Base-by-base conservation (phyloP, 2,888 invertebrate genomes). In the Busseola fusca region DNA sequence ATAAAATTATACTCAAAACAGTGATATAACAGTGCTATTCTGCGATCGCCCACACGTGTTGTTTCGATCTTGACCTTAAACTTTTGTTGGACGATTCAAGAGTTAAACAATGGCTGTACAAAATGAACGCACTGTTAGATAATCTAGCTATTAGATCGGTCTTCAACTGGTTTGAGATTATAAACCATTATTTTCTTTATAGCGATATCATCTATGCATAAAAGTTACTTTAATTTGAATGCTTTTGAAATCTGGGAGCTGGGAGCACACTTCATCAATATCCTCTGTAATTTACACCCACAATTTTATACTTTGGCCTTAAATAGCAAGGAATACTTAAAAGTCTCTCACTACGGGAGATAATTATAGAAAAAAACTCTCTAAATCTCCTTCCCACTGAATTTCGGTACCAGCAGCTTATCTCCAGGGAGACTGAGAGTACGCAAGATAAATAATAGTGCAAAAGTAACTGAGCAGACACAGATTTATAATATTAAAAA, bases 61-160 rank as follows among this genome's bases (percentile, higher is more conserved):
- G 16, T 37, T 14, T 52, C 45, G 66, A 40, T 64, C 83, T 69
- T 80, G 79, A 83, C 79, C 79, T 80, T 80, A 80, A 69, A 82
- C 64, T 82, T 54, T 63, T 18, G 58, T 27, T 72, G 27, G 37
- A n/a, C 66, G 62, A 57, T 80, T 62, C 56, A 65, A 69, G 9
- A 63, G 21, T 52, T n/a, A 59, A 59, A 82, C 64, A 82, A 82
- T 58, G 16, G 64, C 30, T 21, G 16, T 50, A 65, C 34, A 50
- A 79, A 67, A 50, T 52, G 18, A 48, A 25, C 52, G 18, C 62
- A 45, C 50, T 50, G 25, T 50, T 50, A 63, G 37, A 79, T 73
- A 75, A 76, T 66, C 37, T 9, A 50, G 21, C n/a, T 56, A 6
- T 59, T 59, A 4, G 1, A 42, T 56, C 1, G 5, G 21, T 48